Evolutionary conservation across 2,888 invertebrate genomes (phyloP).

Genomic region (Drosophila greeni): DNA sequence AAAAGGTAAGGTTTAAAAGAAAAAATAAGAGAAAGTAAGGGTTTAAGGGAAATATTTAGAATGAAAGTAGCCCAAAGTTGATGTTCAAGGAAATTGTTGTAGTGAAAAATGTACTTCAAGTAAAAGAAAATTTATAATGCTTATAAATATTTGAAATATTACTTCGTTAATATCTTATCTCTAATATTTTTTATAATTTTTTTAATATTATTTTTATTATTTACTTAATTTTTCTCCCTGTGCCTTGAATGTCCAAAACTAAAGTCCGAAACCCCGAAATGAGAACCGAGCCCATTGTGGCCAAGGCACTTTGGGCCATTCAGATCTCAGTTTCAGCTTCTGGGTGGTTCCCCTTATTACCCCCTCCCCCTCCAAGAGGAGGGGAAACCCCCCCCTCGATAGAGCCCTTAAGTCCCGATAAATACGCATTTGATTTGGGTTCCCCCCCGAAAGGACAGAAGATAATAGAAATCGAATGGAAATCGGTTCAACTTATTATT

Average conservation of each 20-base stretch:
- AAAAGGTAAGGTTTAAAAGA: not conserved
- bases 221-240: not conserved
- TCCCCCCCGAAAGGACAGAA: constrained; percentile 16
- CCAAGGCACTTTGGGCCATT: constrained; percentile 65
- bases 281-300: constrained; percentile 59
- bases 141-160: not conserved
- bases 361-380: not conserved
- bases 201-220: not conserved
- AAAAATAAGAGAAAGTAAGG: not conserved
- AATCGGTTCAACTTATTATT: constrained; percentile 61
- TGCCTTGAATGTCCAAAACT: constrained; percentile 13
- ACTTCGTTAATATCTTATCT: too few species aligned
- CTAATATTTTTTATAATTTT: too few species aligned
- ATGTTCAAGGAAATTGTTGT: not conserved
- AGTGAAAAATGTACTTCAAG: not conserved
- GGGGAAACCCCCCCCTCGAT: too few species aligned
- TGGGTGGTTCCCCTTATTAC: constrained; percentile 34
- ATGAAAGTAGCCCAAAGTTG: too few species aligned
- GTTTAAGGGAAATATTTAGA: not conserved
- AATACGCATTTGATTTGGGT: constrained; percentile 67
- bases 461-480: constrained; percentile 63
- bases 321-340: constrained; percentile 18
- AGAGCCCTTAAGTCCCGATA: constrained; percentile 64
- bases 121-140: too few species aligned
- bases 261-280: constrained; percentile 20